A percentile compares a stretch with the other conserved stretches of the same genome.
These are phyloP conservation scores for Drosophila lacicola DNA, from an alignment of 2,888 invertebrate species.

Conservation along the genomic window DNA sequence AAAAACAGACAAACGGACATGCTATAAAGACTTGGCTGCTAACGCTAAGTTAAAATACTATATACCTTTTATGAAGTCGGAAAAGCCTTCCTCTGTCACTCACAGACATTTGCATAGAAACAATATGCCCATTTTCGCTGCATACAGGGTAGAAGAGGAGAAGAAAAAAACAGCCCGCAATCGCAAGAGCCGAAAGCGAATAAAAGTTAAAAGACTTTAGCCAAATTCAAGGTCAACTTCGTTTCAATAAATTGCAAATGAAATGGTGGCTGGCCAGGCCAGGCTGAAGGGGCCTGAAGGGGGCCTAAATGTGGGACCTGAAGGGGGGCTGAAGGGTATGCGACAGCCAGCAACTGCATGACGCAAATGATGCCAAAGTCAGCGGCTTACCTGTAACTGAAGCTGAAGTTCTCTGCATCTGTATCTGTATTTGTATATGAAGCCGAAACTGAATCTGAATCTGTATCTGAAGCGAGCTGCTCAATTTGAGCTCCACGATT, in stretches of 20 bases:
- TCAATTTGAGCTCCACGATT: slow-evolving; percentile 29
- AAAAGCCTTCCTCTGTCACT: neutral
- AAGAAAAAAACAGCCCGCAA: slow-evolving; percentile 31
- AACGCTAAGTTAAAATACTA: no score
- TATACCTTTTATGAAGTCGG: neutral
- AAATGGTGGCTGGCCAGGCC: slow-evolving; percentile 51
- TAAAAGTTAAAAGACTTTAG: slow-evolving; percentile 80
- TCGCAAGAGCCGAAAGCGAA: slow-evolving; percentile 59
- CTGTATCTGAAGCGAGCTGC: slow-evolving; percentile 1
- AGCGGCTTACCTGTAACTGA: slow-evolving; percentile 61
- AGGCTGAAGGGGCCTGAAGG: no score
- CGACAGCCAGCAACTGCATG: slow-evolving; percentile 52
- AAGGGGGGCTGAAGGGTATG: slow-evolving; percentile 20
- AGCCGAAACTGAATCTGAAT: slow-evolving; percentile 16
- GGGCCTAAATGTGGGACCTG: no score
- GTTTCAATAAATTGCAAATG: slow-evolving; percentile 78
- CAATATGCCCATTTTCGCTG: neutral
- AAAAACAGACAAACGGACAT: no score
- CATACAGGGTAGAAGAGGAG: neutral
- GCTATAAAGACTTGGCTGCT: no score
- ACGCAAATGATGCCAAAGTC: slow-evolving; percentile 71
- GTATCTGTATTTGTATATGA: slow-evolving; percentile 10
- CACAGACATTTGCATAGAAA: no score
- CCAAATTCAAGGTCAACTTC: slow-evolving; percentile 81
- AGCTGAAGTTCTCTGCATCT: slow-evolving; percentile 27